Evolutionary conservation across 2,797 vertebrate genomes (phyloP).

Genomic region (Lithobates sylvaticus): DNA sequence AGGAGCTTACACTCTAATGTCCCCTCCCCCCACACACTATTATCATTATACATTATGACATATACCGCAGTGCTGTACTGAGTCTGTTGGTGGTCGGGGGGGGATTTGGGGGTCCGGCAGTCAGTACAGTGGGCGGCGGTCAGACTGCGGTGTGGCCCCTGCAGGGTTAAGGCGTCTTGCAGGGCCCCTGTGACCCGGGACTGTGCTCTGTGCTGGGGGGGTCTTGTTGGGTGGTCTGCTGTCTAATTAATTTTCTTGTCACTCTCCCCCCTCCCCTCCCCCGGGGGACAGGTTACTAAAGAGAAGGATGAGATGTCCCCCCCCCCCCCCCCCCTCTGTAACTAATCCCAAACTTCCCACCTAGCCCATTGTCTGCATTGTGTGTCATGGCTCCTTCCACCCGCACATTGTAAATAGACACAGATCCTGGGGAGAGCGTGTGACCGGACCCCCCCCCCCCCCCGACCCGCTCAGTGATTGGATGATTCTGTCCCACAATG

Average conservation of each 20-base stretch:
- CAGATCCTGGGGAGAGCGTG: too few species aligned
- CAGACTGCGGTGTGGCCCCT: neutral
- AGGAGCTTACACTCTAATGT: too few species aligned
- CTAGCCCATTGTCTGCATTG: conserved; percentile 39
- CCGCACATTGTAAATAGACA: neutral
- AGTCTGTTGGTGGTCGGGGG: too few species aligned
- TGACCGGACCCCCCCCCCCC: too few species aligned
- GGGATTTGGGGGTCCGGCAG: too few species aligned
- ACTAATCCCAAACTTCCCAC: conserved; percentile 48
- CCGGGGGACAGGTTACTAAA: conserved; percentile 33
- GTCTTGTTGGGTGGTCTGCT: conserved; percentile 53
- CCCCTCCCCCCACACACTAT: too few species aligned
- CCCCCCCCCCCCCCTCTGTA: conserved; percentile 41
- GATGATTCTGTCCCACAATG: too few species aligned
- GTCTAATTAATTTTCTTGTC: conserved; percentile 57
- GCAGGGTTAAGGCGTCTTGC: conserved; percentile 27
- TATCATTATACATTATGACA: too few species aligned
- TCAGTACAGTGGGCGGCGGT: neutral
- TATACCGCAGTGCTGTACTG: too few species aligned
- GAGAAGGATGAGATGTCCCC: neutral
- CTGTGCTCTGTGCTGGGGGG: conserved; percentile 6
- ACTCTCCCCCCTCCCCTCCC: conserved; percentile 26
- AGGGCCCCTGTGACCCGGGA: conserved; percentile 6
- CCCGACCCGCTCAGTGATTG: too few species aligned
- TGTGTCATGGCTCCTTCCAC: conserved; percentile 14